Percentiles rank a stretch among this genome's conserved stretches.
phyloP scores from a whole-genome alignment of 2,113 vertebrate genomes.

The Petromus typicus region DNA sequence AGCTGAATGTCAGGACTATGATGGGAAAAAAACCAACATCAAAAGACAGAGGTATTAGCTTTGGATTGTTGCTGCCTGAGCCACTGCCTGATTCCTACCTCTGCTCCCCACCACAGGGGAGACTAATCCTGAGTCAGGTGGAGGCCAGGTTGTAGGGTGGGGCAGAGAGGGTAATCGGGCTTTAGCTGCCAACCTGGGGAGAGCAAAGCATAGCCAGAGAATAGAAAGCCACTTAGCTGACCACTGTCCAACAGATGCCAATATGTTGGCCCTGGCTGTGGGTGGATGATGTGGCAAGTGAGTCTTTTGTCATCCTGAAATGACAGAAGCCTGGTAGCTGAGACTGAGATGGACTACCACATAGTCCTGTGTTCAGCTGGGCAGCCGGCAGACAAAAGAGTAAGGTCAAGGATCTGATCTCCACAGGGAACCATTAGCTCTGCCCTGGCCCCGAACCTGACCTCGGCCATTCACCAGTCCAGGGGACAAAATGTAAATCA shows the following conservation, averaged over 20 bases:
- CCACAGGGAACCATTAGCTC: background rate
- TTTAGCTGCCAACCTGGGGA: background rate
- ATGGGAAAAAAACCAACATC: slow-evolving; percentile 77
- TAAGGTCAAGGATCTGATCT: slow-evolving; percentile 1
- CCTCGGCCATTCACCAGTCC: background rate
- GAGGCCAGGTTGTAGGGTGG: background rate
- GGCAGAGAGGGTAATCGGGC: background rate
- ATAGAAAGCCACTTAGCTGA: background rate
- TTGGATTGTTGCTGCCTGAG: slow-evolving; percentile 55
- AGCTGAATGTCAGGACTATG: slow-evolving; percentile 81
- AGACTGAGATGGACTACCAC: background rate
- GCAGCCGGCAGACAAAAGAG: background rate
- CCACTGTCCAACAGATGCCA: background rate
- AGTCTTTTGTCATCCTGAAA: slow-evolving; percentile 24
- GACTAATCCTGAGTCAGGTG: background rate
- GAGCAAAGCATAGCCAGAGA: background rate
- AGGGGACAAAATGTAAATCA: background rate
- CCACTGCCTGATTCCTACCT: slow-evolving; percentile 54
- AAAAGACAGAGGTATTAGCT: slow-evolving; percentile 76
- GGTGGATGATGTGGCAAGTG: slow-evolving; percentile 2
- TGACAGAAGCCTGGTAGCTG: background rate
- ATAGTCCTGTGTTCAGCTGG: background rate
- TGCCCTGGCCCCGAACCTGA: slow-evolving; percentile 13
- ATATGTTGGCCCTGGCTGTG: background rate
- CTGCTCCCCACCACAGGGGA: background rate